phyloP scores from a whole-genome alignment of 1,140 invertebrate genomes.

The Streblospio benedicti region DNA sequence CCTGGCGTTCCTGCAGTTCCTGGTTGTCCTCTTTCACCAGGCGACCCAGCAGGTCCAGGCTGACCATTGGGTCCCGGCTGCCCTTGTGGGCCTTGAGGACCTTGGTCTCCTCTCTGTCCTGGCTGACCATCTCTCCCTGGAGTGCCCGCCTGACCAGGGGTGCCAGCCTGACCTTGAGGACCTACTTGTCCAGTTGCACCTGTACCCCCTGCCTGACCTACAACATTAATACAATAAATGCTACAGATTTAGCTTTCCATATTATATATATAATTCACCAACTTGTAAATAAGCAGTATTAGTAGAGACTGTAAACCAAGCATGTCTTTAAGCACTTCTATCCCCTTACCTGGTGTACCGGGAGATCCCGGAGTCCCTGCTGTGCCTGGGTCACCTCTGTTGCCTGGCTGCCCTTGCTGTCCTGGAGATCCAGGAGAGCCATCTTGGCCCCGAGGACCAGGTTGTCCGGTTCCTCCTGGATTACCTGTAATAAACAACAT shows the following conservation, averaged over 20 bases:
- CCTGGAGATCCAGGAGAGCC: constrained; percentile 17
- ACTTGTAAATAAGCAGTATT: no score
- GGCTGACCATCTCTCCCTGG: constrained; percentile 17
- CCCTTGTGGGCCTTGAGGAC: constrained; percentile 10
- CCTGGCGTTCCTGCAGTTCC: constrained; percentile 15
- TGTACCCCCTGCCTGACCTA: constrained; percentile 9
- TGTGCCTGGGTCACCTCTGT: constrained; percentile 23
- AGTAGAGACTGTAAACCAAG: no score
- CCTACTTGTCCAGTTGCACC: constrained; percentile 15
- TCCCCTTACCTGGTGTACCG: no score
- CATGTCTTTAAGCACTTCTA: no score
- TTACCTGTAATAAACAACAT: no score
- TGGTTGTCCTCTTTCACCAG: constrained; percentile 19
- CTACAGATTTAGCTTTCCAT: no score
- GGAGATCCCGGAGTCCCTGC: constrained; percentile 19
- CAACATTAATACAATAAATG: no score
- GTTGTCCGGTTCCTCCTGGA: no score
- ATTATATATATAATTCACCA: no score
- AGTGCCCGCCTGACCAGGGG: constrained; percentile 28
- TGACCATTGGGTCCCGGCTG: not conserved
- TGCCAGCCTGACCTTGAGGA: constrained; percentile 25
- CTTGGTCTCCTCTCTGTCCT: constrained; percentile 19
- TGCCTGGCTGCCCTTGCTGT: constrained; percentile 25
- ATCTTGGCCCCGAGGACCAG: no score
- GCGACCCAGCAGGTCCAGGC: constrained; percentile 17